A percentile compares a stretch with the other conserved stretches of the same genome.
Conservation (phyloP, 2,113 vertebrate species). For the Daphoenositta chrysoptera region DNA sequence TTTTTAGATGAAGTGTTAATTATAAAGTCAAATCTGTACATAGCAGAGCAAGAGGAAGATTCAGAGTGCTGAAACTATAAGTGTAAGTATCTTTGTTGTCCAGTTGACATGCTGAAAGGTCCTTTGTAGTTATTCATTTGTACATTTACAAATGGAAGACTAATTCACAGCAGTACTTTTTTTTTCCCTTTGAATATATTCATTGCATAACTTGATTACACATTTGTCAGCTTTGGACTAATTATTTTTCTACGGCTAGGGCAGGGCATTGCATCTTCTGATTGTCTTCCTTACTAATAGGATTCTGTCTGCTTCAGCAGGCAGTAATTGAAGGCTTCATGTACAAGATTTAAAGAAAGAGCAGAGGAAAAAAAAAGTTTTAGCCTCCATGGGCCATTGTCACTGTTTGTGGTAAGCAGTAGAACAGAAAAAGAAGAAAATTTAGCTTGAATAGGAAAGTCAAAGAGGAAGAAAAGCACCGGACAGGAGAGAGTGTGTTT, state of each 20-base stretch:
- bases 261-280: constrained; percentile 78
- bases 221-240: constrained; percentile 85
- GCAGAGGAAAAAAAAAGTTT: constrained; percentile 66
- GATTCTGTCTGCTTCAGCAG: constrained; percentile 91
- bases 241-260: constrained; percentile 85
- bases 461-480: constrained; percentile 38
- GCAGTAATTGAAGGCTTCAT: constrained; percentile 88
- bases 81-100: background rate
- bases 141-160: constrained; percentile 30
- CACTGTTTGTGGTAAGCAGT: constrained; percentile 71
- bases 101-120: background rate
- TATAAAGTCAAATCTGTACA: background rate
- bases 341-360: constrained; percentile 64
- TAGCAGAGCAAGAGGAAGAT: background rate
- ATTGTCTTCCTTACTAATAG: constrained; percentile 85
- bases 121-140: background rate
- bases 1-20: background rate
- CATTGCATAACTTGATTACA: constrained; percentile 75
- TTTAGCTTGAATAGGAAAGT: constrained; percentile 69
- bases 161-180: constrained; percentile 41
- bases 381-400: constrained; percentile 71
- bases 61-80: constrained; percentile 10
- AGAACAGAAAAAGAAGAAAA: constrained; percentile 72
- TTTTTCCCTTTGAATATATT: constrained; percentile 39
- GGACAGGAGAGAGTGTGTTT: constrained; percentile 37